Evolutionary conservation across 2,888 invertebrate genomes (phyloP).

Genomic region (Drosophila nr. perissopoda): DNA sequence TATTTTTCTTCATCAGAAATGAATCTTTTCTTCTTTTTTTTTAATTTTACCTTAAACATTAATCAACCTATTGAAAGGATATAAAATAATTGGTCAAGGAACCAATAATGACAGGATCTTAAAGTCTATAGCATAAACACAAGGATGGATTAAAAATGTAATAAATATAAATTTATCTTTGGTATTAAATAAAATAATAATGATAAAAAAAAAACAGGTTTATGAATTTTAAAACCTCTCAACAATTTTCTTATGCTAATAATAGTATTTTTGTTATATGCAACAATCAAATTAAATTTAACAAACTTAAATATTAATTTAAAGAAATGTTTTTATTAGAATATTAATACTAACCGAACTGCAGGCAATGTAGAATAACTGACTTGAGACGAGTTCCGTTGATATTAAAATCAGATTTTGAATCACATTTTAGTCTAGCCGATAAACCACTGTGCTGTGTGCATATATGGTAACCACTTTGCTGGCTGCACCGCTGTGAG

Average conservation of each 20-base stretch:
- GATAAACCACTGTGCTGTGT: conserved; percentile 38
- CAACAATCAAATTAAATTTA: background rate
- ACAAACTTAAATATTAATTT: background rate
- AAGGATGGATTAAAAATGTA: background rate
- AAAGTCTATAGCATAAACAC: no score
- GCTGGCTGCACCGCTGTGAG: conserved; percentile 43
- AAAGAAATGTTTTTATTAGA: background rate
- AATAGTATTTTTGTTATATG: background rate
- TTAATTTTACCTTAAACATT: no score
- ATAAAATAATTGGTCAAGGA: no score
- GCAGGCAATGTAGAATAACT: background rate
- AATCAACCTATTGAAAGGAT: no score
- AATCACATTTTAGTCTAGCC: background rate
- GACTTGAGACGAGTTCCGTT: background rate
- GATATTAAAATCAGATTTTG: background rate
- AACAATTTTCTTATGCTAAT: no score
- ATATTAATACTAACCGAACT: background rate
- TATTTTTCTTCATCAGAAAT: no score
- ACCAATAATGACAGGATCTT: no score
- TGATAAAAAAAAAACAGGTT: no score
- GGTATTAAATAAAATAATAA: no score
- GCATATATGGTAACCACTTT: conserved; percentile 41
- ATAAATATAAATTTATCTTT: background rate
- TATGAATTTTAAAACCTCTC: no score
- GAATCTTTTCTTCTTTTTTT: no score